Evolutionary conservation across 2,888 invertebrate genomes (phyloP).

Genomic region (Xiphydria camelus): DNA sequence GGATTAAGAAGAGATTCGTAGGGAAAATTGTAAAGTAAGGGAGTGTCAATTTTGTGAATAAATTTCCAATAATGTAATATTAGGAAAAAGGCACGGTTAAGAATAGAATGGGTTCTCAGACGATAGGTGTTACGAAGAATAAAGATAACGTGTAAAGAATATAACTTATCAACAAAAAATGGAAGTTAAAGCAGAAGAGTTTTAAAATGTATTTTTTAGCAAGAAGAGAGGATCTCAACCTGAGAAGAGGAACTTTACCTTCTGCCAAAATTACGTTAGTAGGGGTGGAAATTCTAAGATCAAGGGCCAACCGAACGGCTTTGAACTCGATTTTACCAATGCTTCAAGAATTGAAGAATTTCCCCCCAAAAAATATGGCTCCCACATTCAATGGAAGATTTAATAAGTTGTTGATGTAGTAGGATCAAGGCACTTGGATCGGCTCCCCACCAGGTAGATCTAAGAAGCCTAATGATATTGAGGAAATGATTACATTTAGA

Average conservation of each 20-base stretch:
- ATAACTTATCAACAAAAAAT: no score
- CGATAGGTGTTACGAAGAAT: no score
- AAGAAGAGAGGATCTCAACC: neutral
- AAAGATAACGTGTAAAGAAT: no score
- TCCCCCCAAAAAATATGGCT: neutral
- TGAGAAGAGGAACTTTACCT: constrained; percentile 1
- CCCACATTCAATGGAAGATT: constrained; percentile 16
- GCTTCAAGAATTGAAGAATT: neutral
- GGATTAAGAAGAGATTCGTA: no score
- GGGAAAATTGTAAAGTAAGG: no score
- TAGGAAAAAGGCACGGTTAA: no score
- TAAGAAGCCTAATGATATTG: constrained; percentile 11
- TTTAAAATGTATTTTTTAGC: no score
- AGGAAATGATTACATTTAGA: constrained; percentile 11
- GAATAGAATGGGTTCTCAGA: no score
- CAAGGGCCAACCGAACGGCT: constrained; percentile 7
- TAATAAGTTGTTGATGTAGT: constrained; percentile 11
- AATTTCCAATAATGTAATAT: no score
- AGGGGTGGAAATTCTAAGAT: constrained; percentile 12
- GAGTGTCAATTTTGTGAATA: no score
- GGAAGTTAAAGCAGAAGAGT: no score
- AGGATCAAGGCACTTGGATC: constrained; percentile 9
- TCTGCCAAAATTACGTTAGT: constrained; percentile 17
- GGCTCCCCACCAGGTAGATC: constrained; percentile 15
- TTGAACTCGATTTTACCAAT: constrained; percentile 5